Conservation (phyloP, 2,888 invertebrate species). For the Alloscopus bannaensis region DNA sequence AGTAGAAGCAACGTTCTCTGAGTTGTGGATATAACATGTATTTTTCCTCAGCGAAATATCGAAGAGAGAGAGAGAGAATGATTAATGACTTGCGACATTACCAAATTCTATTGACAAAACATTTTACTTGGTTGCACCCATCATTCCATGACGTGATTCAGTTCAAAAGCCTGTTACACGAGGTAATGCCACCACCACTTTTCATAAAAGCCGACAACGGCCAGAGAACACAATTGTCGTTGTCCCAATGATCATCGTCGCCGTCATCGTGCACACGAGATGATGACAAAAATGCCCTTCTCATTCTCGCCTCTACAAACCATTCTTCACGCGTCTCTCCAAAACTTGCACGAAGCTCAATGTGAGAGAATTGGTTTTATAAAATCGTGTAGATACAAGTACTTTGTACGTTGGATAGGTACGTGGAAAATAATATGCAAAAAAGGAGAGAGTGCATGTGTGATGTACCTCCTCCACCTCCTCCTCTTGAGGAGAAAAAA, state of each 20-base stretch:
- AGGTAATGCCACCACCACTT: slow-evolving; percentile 20
- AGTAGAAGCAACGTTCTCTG: too few species aligned
- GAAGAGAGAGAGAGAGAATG: slow-evolving; percentile 65
- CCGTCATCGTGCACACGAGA: slow-evolving; percentile 5
- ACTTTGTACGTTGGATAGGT: too few species aligned
- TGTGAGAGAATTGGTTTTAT: too few species aligned
- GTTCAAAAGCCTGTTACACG: slow-evolving; percentile 34
- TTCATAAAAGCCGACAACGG: slow-evolving; percentile 58
- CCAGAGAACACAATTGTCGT: slow-evolving; percentile 55
- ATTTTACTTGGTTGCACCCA: slow-evolving; percentile 73
- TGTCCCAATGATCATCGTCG: slow-evolving; percentile 38
- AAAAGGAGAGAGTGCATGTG: too few species aligned
- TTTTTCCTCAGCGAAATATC: too few species aligned
- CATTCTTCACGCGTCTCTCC: too few species aligned
- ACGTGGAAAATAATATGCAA: slow-evolving; percentile 4
- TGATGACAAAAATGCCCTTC: slow-evolving; percentile 14
- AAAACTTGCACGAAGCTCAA: too few species aligned
- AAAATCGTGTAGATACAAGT: too few species aligned
- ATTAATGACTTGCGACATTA: slow-evolving; percentile 74
- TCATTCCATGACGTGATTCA: slow-evolving; percentile 72
- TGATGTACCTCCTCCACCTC: slow-evolving; percentile 4
- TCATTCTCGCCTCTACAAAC: neutral
- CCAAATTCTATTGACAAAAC: slow-evolving; percentile 74
- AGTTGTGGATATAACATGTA: too few species aligned
- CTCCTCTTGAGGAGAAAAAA: neutral